phyloP scores from a whole-genome alignment of 2,797 vertebrate genomes.

The Hoplostethus mediterraneus region DNA sequence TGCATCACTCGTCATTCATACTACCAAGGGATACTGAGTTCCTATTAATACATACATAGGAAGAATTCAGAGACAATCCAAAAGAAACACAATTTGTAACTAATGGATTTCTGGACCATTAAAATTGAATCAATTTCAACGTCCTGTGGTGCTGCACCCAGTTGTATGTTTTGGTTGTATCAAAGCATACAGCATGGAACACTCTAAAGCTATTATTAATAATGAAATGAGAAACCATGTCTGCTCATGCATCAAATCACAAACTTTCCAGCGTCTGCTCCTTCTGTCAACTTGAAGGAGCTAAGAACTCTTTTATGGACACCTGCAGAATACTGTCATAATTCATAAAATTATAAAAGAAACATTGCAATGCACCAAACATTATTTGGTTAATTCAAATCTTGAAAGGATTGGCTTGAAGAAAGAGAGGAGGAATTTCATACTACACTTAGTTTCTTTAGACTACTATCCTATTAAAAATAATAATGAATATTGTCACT shows the following conservation, averaged over 20 bases:
- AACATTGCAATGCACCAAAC: neutral
- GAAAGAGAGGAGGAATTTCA: neutral
- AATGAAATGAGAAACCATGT: conserved; percentile 41
- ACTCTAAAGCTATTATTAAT: conserved; percentile 28
- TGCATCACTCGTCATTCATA: conserved; percentile 16
- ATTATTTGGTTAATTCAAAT: conserved; percentile 8
- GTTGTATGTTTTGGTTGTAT: conserved; percentile 41
- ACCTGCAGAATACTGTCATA: conserved; percentile 44
- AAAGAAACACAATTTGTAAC: conserved; percentile 8
- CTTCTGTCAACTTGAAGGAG: conserved; percentile 13
- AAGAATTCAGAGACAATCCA: conserved; percentile 3
- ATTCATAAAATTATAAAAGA: neutral
- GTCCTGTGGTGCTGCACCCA: conserved; percentile 76
- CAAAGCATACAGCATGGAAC: conserved; percentile 58
- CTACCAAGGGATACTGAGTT: neutral
- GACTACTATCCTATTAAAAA: neutral
- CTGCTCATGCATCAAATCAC: conserved; percentile 71
- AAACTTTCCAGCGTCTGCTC: conserved; percentile 22
- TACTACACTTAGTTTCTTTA: neutral
- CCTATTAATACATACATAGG: neutral
- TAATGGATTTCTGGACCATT: neutral
- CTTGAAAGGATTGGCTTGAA: neutral
- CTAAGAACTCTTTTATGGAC: conserved; percentile 37
- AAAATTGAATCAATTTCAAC: neutral
- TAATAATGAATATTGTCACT: neutral